Evolutionary conservation across 2,113 vertebrate species (phyloP), one percentile per base, ranked within the genome.

Genomic region (Hirundichthys speculiger): DNA sequence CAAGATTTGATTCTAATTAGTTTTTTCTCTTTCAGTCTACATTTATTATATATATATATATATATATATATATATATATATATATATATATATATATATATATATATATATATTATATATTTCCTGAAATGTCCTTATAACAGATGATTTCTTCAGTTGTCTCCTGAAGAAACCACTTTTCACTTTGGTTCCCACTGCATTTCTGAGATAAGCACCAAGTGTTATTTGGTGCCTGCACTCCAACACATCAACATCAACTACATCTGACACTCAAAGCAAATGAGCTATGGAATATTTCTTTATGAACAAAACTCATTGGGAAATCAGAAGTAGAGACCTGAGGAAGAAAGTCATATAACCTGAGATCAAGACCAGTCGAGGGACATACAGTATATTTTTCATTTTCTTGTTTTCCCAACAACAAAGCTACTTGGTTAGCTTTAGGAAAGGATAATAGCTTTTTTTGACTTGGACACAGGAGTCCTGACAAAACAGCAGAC

Each of bases 21-120:
- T 12, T 57, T 30, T 54, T 54, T 15, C 2, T 16, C 12, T 64
- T 49, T 54, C n/a, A n/a, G n/a, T n/a, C n/a, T n/a, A n/a, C n/a
- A n/a, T n/a, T n/a, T n/a, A n/a, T n/a, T n/a, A n/a, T n/a, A n/a
- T n/a, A n/a, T n/a, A n/a, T n/a, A n/a, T n/a, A n/a, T n/a, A n/a
- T n/a, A n/a, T n/a, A n/a, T n/a, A n/a, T n/a, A n/a, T n/a, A n/a
- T n/a, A n/a, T n/a, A n/a, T n/a, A n/a, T n/a, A n/a, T n/a, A n/a
- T n/a, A n/a, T n/a, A n/a, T n/a, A n/a, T n/a, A n/a, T n/a, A n/a
- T n/a, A n/a, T n/a, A n/a, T n/a, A n/a, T n/a, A n/a, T n/a, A n/a
- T n/a, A n/a, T n/a, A n/a, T n/a, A n/a, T n/a, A n/a, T n/a, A n/a
- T n/a, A n/a, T n/a, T n/a, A n/a, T n/a, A n/a, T n/a, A n/a, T 18